A percentile compares a stretch with the other conserved stretches of the same genome.
Conservation (phyloP, 2,113 vertebrate species). For the Acinonyx jubatus region DNA sequence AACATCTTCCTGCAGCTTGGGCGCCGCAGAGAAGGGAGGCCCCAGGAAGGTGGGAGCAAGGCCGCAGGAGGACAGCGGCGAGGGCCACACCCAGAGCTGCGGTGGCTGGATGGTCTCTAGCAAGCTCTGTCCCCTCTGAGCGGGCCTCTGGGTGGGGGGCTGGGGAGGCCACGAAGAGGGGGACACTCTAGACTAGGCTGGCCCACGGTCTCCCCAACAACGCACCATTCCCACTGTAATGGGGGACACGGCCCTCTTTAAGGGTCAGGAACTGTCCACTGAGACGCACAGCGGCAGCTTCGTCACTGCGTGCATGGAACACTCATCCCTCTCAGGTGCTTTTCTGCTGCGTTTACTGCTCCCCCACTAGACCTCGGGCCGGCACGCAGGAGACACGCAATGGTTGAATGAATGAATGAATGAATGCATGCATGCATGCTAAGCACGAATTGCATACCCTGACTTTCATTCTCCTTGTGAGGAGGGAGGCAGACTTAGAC, state of each 20-base stretch:
- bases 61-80: not conserved
- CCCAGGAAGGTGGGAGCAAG: not conserved
- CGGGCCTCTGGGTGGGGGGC: not conserved
- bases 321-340: not conserved
- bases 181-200: not conserved
- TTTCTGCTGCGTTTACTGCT: not conserved
- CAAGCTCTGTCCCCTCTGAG: not conserved
- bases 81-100: not conserved
- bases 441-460: not conserved
- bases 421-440: not conserved
- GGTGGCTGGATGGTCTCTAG: too few relatives aligned
- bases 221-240: not conserved
- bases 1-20: not conserved
- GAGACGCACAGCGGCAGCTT: not conserved
- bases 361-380: fast-evolving
- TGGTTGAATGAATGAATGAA: not conserved
- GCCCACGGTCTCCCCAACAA: not conserved
- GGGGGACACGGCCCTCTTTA: not conserved
- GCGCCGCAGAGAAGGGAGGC: fast-evolving
- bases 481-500: not conserved
- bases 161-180: not conserved
- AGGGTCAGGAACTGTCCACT: not conserved
- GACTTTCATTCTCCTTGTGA: not conserved
- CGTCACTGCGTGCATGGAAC: fast-evolving
- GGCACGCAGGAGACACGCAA: too few relatives aligned